Percentiles rank a stretch among this genome's conserved stretches.
phyloP scores from a whole-genome alignment of 2,797 vertebrate species.

The Scolopax rusticola region DNA sequence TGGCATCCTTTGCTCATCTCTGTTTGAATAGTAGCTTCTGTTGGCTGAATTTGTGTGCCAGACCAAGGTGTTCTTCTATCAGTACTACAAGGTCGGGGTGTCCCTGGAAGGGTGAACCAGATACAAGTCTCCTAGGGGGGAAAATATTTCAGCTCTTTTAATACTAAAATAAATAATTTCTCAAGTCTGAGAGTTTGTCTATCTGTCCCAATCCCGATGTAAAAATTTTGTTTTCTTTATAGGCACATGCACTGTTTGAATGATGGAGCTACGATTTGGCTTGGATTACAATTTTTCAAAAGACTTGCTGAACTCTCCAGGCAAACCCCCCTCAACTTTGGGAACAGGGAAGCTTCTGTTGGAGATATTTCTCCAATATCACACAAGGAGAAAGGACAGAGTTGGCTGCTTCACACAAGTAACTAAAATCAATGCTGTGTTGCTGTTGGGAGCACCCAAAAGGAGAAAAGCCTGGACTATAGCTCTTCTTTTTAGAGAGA shows the following conservation, averaged over 20 bases:
- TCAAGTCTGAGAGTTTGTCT: neutral
- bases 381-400: neutral
- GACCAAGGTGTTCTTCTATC: neutral
- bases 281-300: conserved; percentile 18
- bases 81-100: neutral
- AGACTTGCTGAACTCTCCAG: neutral
- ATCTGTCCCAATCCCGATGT: neutral
- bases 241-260: neutral
- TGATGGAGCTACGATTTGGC: neutral
- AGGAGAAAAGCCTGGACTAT: neutral
- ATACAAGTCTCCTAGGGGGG: neutral
- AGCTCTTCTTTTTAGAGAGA: neutral
- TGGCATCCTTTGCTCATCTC: neutral
- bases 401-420: neutral
- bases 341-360: neutral
- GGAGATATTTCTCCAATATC: neutral
- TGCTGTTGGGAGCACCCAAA: neutral
- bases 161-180: neutral
- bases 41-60: neutral
- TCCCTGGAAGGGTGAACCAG: neutral
- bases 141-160: neutral
- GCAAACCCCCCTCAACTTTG: neutral
- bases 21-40: neutral
- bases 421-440: neutral
- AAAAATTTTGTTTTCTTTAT: neutral